These are phyloP conservation scores for Orientallactaga bullata DNA, from an alignment of 2,113 vertebrate species.

Conservation along the genomic window DNA sequence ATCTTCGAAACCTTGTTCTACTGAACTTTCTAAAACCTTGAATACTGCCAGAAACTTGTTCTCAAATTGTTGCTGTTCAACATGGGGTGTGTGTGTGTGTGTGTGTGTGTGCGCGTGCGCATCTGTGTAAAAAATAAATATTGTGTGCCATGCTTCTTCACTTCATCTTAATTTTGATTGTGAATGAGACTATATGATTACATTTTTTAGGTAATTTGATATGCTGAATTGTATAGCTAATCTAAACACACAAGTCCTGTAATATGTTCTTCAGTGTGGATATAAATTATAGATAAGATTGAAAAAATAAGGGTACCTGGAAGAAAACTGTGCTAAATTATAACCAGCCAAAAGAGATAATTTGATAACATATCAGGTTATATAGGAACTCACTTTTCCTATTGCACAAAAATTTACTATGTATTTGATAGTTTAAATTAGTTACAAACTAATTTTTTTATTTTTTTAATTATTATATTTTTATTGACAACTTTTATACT, in stretches of 20 bases:
- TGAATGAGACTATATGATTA: background rate
- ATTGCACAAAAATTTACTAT: background rate
- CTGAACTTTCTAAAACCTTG: background rate
- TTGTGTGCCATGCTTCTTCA: background rate
- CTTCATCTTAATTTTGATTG: background rate
- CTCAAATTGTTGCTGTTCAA: background rate
- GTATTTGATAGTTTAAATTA: slow-evolving; percentile 16
- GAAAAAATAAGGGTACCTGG: slow-evolving; percentile 20
- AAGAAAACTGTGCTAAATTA: too few relatives aligned
- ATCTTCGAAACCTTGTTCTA: background rate
- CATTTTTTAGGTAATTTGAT: background rate
- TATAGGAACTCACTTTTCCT: background rate
- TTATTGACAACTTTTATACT: too few relatives aligned
- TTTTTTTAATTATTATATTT: too few relatives aligned
- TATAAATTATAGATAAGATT: background rate
- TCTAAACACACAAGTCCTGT: background rate
- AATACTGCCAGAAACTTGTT: background rate
- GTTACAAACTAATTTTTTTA: slow-evolving; percentile 1
- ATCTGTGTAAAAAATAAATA: background rate
- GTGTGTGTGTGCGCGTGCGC: too few relatives aligned
- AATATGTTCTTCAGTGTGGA: background rate
- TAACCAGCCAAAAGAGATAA: background rate
- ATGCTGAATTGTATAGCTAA: background rate
- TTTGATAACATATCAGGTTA: background rate
- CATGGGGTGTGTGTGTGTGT: background rate